A percentile compares a stretch with the other conserved stretches of the same genome.
phyloP scores from a whole-genome alignment of 2,888 invertebrate species.

The Ametastegia equiseti region DNA sequence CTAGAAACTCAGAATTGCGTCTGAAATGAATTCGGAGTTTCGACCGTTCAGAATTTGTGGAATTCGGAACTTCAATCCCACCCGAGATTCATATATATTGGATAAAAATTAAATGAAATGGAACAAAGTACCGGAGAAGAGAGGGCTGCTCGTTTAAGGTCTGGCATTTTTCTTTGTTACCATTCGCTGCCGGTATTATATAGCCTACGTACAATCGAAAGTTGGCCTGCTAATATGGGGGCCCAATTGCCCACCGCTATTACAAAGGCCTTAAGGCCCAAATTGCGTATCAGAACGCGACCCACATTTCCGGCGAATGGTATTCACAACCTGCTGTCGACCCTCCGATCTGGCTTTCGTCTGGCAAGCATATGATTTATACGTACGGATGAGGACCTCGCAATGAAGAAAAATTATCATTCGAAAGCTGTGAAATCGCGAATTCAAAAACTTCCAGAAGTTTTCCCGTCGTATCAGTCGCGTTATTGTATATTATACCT shows the following conservation, averaged over 20 bases:
- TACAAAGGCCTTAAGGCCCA: conserved; percentile 45
- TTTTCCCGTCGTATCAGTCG: no score
- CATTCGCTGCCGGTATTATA: background rate
- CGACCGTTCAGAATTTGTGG: background rate
- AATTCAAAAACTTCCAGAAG: no score
- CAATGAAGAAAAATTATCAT: no score
- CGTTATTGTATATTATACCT: no score
- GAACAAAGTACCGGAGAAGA: background rate
- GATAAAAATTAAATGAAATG: background rate
- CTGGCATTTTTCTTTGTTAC: background rate
- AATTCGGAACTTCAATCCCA: no score
- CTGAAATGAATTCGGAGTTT: no score
- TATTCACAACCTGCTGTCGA: conserved; percentile 46
- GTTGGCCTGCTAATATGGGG: conserved; percentile 16
- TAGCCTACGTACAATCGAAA: conserved; percentile 23
- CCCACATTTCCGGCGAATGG: conserved; percentile 47
- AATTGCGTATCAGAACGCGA: conserved; percentile 47
- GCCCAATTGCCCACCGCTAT: background rate
- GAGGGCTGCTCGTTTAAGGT: background rate
- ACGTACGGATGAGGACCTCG: no score
- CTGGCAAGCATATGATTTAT: no score
- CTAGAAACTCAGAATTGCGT: no score
- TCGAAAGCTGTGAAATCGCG: no score
- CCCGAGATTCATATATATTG: background rate
- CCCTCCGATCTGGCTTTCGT: no score